Percentiles rank a stretch among this genome's conserved stretches.
These are phyloP conservation scores for Ophion costatus DNA, from an alignment of 2,888 invertebrate genomes.

Conservation along the genomic window DNA sequence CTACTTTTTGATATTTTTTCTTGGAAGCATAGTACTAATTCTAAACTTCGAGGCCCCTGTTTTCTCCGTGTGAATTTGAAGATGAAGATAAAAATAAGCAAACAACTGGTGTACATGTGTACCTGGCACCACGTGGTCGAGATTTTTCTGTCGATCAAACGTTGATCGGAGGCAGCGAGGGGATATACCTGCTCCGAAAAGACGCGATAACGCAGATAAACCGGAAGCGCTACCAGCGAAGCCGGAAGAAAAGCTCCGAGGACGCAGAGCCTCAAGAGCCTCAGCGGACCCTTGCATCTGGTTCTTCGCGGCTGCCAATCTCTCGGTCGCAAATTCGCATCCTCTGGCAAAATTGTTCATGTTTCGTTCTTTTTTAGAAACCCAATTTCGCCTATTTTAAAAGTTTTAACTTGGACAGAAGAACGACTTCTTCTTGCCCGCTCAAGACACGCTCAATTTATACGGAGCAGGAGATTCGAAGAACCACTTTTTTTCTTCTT, in stretches of 20 bases:
- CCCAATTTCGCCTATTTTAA: too few species aligned
- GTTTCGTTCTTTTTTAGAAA: not conserved
- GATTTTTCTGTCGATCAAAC: constrained; percentile 89
- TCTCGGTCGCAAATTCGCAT: constrained; percentile 72
- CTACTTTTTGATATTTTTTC: too few species aligned
- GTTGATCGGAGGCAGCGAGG: constrained; percentile 90
- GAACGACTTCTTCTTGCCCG: too few species aligned
- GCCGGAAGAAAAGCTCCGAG: constrained; percentile 88
- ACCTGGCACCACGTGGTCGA: constrained; percentile 94
- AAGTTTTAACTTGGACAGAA: too few species aligned
- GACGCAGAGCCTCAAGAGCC: constrained; percentile 86
- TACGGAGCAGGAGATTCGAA: too few species aligned
- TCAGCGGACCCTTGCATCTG: constrained; percentile 85
- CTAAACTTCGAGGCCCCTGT: too few species aligned
- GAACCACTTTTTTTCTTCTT: too few species aligned
- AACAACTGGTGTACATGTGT: constrained; percentile 51
- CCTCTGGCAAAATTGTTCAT: constrained; percentile 28
- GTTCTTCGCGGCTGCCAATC: constrained; percentile 75
- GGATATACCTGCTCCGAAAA: constrained; percentile 90
- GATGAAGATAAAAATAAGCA: not conserved
- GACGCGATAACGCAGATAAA: constrained; percentile 89
- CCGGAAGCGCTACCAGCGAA: constrained; percentile 87
- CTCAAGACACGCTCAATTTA: too few species aligned
- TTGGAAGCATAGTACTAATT: too few species aligned
- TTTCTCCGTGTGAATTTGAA: too few species aligned